Percentiles rank a stretch among this genome's conserved stretches.
Conservation (phyloP, 2,888 invertebrate species). For the Dynastes grantii region DNA sequence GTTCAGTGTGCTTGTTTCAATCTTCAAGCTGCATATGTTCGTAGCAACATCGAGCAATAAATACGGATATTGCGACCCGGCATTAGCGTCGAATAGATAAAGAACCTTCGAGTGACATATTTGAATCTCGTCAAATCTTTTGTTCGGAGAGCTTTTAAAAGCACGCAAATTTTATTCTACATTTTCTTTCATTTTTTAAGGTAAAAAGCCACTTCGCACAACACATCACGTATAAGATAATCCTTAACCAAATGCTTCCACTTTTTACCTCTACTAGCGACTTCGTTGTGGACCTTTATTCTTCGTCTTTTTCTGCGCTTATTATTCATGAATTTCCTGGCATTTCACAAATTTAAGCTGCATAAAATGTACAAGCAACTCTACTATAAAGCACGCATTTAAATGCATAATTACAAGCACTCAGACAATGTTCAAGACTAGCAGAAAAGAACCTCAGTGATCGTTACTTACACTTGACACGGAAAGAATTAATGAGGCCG, state of each 20-base stretch:
- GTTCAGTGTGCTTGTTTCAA: too few species aligned
- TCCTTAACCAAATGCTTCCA: conserved; percentile 4
- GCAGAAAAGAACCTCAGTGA: conserved; percentile 5
- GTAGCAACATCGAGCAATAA: too few species aligned
- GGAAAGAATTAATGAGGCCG: conserved; percentile 44
- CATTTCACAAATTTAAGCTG: conserved; percentile 34
- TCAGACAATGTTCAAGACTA: conserved; percentile 35
- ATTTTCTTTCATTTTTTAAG: conserved; percentile 15
- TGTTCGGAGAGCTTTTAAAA: not conserved
- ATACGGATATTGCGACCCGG: not conserved
- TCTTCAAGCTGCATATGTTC: too few species aligned
- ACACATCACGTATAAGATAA: not conserved
- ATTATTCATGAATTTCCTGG: conserved; percentile 40
- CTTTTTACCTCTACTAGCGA: conserved; percentile 9
- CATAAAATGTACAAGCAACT: conserved; percentile 39
- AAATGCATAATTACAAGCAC: conserved; percentile 38
- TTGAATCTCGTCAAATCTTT: conserved; percentile 9
- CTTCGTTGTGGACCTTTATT: conserved; percentile 10
- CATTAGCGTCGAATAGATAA: conserved; percentile 2
- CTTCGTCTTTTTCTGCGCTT: not conserved
- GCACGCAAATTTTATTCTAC: not conserved
- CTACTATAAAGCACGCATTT: conserved; percentile 41
- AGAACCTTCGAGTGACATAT: not conserved
- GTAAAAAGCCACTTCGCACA: not conserved
- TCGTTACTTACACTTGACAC: conserved; percentile 44